Conservation (phyloP, 23 tunicate genomes). For the Oikopleura dioica region DNA sequence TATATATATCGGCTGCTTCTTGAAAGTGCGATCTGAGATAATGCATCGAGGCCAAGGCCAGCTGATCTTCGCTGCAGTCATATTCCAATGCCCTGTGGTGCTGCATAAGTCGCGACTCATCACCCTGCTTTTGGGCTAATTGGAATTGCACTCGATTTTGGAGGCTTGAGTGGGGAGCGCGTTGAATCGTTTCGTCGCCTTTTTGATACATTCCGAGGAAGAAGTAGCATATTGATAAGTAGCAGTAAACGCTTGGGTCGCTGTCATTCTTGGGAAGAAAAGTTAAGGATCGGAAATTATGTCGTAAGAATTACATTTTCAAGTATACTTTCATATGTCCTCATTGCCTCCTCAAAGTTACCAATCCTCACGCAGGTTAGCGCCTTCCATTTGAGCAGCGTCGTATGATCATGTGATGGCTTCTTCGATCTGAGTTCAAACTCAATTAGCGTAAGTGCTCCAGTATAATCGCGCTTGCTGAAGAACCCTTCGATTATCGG, state of each 20-base stretch:
- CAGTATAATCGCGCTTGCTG: neutral
- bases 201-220: conserved; percentile 89
- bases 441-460: neutral
- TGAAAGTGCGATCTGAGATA: conserved; percentile 98
- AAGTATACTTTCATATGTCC: neutral
- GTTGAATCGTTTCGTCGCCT: conserved; percentile 35
- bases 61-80: conserved; percentile 62
- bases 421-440: neutral
- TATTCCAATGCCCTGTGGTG: conserved; percentile 63
- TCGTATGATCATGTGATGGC: too few relatives aligned
- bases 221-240: conserved; percentile 21
- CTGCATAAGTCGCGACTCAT: conserved; percentile 48
- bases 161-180: conserved; percentile 14
- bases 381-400: conserved; percentile 13
- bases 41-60: conserved; percentile 84
- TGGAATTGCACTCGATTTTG: conserved; percentile 75
- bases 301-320: too few relatives aligned
- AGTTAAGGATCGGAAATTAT: too few relatives aligned
- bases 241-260: neutral
- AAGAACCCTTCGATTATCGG: neutral
- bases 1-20: conserved; percentile 89
- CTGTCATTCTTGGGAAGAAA: too few relatives aligned
- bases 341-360: neutral
- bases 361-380: neutral
- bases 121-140: conserved; percentile 74